phyloP scores from a whole-genome alignment of 2,797 vertebrate species.

The Phrynocephalus forsythii region DNA sequence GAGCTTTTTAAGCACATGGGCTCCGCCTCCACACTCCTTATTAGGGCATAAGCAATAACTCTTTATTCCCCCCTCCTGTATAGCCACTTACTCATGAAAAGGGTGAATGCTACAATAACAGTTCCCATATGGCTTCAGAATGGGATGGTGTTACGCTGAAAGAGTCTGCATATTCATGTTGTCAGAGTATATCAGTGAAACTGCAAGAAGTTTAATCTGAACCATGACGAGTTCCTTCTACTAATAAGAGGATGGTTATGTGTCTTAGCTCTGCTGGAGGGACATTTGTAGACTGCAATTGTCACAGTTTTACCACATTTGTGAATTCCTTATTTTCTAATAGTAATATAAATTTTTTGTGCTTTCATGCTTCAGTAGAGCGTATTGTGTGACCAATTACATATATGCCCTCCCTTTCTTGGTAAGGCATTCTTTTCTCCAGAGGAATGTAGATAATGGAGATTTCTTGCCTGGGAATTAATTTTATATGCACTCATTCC shows the following conservation, averaged over 20 bases:
- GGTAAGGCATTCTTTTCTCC: conserved; percentile 52
- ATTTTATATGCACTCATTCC: background rate
- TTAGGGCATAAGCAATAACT: no score
- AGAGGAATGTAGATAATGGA: conserved; percentile 47
- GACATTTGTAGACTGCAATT: background rate
- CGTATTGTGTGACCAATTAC: conserved; percentile 38
- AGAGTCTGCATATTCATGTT: background rate
- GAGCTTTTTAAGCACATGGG: no score
- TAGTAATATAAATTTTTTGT: conserved; percentile 32
- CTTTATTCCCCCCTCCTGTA: no score
- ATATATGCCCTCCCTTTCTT: conserved; percentile 36
- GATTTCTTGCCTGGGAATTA: conserved; percentile 1
- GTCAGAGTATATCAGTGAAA: background rate
- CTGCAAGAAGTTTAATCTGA: background rate
- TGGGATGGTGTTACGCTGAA: background rate
- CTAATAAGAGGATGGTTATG: background rate
- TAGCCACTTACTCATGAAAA: no score
- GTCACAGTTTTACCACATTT: conserved; percentile 8
- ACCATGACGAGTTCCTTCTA: conserved; percentile 24
- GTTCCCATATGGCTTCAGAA: background rate
- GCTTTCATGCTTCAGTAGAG: conserved; percentile 47
- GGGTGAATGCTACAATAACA: no score
- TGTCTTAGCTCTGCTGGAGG: background rate
- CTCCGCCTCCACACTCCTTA: no score
- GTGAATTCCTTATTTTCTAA: conserved; percentile 49